These are phyloP conservation scores for Dynastes tityus DNA, from an alignment of 2,888 invertebrate genomes.

Conservation along the genomic window DNA sequence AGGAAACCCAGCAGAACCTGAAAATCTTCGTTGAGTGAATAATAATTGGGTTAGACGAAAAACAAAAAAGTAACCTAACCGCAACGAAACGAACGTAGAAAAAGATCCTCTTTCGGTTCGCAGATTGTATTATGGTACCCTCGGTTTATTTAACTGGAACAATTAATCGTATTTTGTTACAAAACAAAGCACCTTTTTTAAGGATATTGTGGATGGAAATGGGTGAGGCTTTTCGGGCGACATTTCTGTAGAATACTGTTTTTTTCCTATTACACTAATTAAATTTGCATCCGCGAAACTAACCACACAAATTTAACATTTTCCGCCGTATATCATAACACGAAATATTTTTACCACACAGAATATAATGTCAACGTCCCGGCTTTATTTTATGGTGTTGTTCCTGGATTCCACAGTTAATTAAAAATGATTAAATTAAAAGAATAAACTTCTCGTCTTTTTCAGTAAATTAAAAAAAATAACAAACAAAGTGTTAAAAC, in stretches of 20 bases:
- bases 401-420: background rate
- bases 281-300: background rate
- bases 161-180: constrained; percentile 42
- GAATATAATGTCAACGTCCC: background rate
- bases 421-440: background rate
- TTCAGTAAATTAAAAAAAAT: background rate
- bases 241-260: constrained; percentile 11
- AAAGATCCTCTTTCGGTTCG: constrained; percentile 20
- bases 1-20: constrained; percentile 18
- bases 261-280: constrained; percentile 6
- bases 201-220: constrained; percentile 1
- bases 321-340: constrained; percentile 10
- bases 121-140: constrained; percentile 32
- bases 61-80: constrained; percentile 19
- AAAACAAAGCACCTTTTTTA: constrained; percentile 28
- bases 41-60: constrained; percentile 30
- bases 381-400: background rate
- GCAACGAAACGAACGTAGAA: constrained; percentile 12
- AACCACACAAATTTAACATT: constrained; percentile 15
- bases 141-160: constrained; percentile 35
- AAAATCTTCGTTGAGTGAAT: constrained; percentile 26
- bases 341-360: background rate
- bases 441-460: background rate
- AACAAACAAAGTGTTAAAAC: background rate
- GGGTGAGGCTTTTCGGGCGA: constrained; percentile 27